Base-by-base conservation (phyloP, 2,888 invertebrate genomes). In the Chymomyza amoena region DNA sequence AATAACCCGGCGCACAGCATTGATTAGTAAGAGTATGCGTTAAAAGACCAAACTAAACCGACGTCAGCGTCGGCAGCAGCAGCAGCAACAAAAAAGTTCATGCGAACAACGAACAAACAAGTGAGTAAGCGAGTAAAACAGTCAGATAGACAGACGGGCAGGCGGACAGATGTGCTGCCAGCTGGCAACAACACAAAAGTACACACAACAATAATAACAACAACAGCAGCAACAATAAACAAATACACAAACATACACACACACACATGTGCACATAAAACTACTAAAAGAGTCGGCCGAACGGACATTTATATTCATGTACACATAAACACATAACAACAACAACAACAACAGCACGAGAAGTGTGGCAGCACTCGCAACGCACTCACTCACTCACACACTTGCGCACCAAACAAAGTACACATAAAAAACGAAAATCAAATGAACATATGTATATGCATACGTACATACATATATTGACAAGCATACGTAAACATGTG, bases 301-400 rank as follows among this genome's bases (percentile, higher is more conserved):
- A 50, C 39, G 39, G 88, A 84, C 84, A 84, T 88, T 84, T 88
- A 88, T 88, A 84, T 84, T 88, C 87, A 84, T 84, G 88, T 88
- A 84, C 86, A 72, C 74, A 65, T 60, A 74, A 80, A 72, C 72
- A 78, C n/a, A 80, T 71, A 77, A 74, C 61, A 78, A 79, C 66
- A 79, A 69, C 77, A 79, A 62, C 64, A 64, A 57, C 59, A 20
- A 59, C 20, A 54, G 28, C 69, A 63, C 61, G 66, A 78, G 69
- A 76, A 80, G 79, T 76, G 72, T 69, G 71, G 65, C 74, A 72
- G 57, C 66, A 67, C n/a, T 61, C 71, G 75, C 25, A 57, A 57
- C 59, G 66, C 61, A 69, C 76, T 68, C 57, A 70, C 67, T 73
- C 74, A 66, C 68, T 62, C 64, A 74, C 68, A 69, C 68, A 79